Evolutionary conservation across 2,797 vertebrate species (phyloP), one percentile per base, ranked within the genome.

Genomic region (Artibeus jamaicensis): DNA sequence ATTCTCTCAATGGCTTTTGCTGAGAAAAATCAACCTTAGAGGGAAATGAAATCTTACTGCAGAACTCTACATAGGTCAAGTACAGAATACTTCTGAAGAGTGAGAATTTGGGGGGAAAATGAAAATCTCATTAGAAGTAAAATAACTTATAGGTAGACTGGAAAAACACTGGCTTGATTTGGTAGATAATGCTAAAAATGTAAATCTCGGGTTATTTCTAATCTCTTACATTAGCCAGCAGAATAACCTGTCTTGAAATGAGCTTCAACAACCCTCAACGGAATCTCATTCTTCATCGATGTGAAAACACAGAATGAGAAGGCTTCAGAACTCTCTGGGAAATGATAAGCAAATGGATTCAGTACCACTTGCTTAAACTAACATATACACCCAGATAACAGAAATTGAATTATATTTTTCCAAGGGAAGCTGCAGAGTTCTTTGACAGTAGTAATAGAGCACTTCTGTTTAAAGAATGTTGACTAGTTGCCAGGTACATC

Each of bases 11-110:
- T 81, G 59, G 46, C 24, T 78, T 39, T 76, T 88, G 57, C 70
- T 50, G 85, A 76, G 89, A 79, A 94, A 94, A 94, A 95, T 83
- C 83, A 96, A 48, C 77, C 57, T 71, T 11, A 74, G 39, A 67
- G 42, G 57, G 46, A 94, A 94, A 83, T 83, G 4, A 91, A 97
- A 94, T 71, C 34, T 12, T 42, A 37, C 46, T 29, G 29, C 32
- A 83, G 78, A 86, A 57, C 46, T 89, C 74, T 53, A 57, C 15
- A 2, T 2, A 42, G 18, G 21, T 46, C 32, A 24, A 86, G 22
- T 59, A 24, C 6, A 71, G 39, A 94, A 22, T 42, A 37, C 26
- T 86, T 91, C 83, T 88, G 57, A 82, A 96, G 50, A 82, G 32
- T n/a, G 39, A 91, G 46, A 86, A 9, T 29, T 85, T 65, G 12